Conservation (phyloP, 1,140 invertebrate genomes). For the Centruroides vittatus region DNA sequence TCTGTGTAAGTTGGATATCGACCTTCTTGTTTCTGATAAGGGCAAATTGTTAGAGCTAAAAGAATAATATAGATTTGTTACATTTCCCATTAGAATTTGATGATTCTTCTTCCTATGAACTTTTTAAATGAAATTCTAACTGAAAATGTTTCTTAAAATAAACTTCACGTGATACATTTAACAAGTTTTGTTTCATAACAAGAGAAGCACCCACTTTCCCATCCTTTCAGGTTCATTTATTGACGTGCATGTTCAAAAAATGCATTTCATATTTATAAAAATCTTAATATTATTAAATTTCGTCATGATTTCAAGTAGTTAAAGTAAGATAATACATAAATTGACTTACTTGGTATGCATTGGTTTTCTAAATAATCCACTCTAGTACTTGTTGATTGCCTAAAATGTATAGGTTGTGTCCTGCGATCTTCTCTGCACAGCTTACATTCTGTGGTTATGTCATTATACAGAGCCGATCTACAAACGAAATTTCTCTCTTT, state of each 20-base stretch:
- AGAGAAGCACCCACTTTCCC: background rate
- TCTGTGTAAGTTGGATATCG: conserved; percentile 33
- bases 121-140: background rate
- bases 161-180: no score
- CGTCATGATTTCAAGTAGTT: background rate
- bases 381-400: conserved; percentile 25
- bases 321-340: background rate
- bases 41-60: conserved; percentile 17
- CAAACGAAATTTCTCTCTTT: conserved; percentile 28
- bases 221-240: background rate
- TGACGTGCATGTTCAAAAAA: background rate
- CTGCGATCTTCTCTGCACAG: conserved; percentile 32
- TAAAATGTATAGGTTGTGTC: conserved; percentile 28
- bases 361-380: conserved; percentile 39
- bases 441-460: conserved; percentile 30
- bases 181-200: background rate
- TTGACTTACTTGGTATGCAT: conserved; percentile 27
- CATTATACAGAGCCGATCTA: conserved; percentile 35
- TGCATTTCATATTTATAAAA: background rate
- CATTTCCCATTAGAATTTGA: background rate
- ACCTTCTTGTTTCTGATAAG: conserved; percentile 25
- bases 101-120: background rate
- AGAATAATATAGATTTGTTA: background rate
- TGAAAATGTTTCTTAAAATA: background rate
- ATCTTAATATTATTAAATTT: background rate